Evolutionary conservation across 2,888 invertebrate species (phyloP).

Genomic region (Athalia rosae): DNA sequence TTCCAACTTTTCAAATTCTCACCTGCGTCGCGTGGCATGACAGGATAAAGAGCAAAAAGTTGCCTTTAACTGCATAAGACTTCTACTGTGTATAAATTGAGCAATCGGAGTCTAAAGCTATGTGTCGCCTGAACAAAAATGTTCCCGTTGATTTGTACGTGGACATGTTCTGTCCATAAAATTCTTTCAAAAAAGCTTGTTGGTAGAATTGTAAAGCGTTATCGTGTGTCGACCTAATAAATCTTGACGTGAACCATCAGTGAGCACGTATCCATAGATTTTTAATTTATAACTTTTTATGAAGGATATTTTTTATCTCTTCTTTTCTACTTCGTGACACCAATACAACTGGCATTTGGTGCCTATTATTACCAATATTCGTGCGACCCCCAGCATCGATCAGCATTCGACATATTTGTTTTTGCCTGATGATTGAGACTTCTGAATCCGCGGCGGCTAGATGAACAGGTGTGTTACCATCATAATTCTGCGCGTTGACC

Average conservation of each 20-base stretch:
- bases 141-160: too few species aligned
- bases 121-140: too few species aligned
- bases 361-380: slow-evolving; percentile 59
- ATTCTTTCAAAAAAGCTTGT: too few species aligned
- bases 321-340: slow-evolving; percentile 58
- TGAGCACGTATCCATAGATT: background rate
- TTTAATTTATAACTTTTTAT: slow-evolving; percentile 52
- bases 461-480: slow-evolving; percentile 63
- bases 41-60: too few species aligned
- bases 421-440: slow-evolving; percentile 57
- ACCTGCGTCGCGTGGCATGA: too few species aligned
- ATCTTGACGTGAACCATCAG: background rate
- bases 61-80: too few species aligned
- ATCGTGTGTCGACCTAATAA: too few species aligned
- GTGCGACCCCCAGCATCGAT: slow-evolving; percentile 59
- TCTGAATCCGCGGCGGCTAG: slow-evolving; percentile 57
- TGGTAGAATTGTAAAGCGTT: too few species aligned
- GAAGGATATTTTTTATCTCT: slow-evolving; percentile 56
- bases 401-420: slow-evolving; percentile 58
- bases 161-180: too few species aligned
- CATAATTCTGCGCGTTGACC: slow-evolving; percentile 60
- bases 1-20: too few species aligned
- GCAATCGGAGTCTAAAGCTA: too few species aligned
- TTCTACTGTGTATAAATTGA: too few species aligned
- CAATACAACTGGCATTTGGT: slow-evolving; percentile 60